Evolutionary conservation across 2,888 invertebrate genomes (phyloP), one percentile per base, ranked within the genome.

Genomic region (Drosophila kambysellisi): DNA sequence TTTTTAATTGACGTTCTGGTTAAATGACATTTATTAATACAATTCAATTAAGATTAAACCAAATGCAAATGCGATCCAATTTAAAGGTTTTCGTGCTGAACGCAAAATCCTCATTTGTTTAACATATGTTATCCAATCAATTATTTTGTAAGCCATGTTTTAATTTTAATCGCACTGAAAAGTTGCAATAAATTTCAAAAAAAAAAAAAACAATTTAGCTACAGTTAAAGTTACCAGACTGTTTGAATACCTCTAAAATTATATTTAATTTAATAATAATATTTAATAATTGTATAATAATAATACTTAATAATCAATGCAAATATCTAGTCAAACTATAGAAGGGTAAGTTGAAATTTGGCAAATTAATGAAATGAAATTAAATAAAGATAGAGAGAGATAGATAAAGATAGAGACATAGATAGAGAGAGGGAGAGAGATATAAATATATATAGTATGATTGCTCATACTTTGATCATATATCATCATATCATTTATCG

Each of bases 1-100:
- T 41, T 51, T 59, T 41, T 33, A 33, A 33, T 32, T 58, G 50
- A 25, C 53, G 58, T 59, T 54, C 2, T 25, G 9, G 35, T 9
- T 15, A 15, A 37, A 5, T 54, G 15, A 35, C 9, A 11, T 37
- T 20, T 17, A 54, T 54, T 35, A 32, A n/a, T 41, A 8, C 5
- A 9, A 57, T 41, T 30, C n/a, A 41, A 57, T 57, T 15, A 57
- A 30, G 20, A 12, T 30, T 57, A 30, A 57, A 30, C 41, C 41
- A 41, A 56, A 41, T 57, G 30, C 41, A 41, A 30, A 57, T 39
- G 30, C 8, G 30, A 30, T 41, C 32, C 8, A 6, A 41, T 41
- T 1, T 32, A 3, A n/a, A 39, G 8, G 20, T 7, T n/a, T 30
- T 39, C 54, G 46, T 11, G 35, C 25, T 4, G 20, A 25, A 54